A percentile compares a stretch with the other conserved stretches of the same genome.
Conservation (phyloP, 2,797 vertebrate species). For the Australoheros facetus region DNA sequence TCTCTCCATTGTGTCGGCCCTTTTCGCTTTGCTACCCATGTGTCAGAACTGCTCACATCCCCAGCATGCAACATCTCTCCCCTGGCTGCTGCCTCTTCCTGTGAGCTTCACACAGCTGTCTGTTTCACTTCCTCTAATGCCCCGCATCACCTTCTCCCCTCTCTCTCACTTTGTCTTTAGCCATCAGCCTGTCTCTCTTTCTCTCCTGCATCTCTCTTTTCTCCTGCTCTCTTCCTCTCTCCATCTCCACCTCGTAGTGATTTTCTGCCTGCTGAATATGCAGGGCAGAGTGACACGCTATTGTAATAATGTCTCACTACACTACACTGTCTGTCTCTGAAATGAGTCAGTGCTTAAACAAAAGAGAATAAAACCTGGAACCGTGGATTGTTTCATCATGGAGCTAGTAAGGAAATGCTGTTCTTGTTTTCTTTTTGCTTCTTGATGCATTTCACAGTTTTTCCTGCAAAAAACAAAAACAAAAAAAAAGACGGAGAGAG, state of each 20-base stretch:
- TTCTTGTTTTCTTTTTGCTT: background rate
- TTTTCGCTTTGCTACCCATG: slow-evolving; percentile 67
- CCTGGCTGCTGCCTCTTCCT: slow-evolving; percentile 76
- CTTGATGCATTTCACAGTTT: background rate
- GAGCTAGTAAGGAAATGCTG: background rate
- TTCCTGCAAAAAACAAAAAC: background rate
- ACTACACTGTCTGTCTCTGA: slow-evolving; percentile 23
- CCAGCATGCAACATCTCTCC: slow-evolving; percentile 67
- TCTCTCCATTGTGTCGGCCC: slow-evolving; percentile 60
- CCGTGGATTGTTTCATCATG: background rate
- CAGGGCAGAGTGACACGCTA: slow-evolving; percentile 61
- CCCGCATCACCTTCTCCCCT: slow-evolving; percentile 41
- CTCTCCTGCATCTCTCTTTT: background rate
- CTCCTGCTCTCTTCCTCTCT: slow-evolving; percentile 6
- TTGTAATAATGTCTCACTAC: slow-evolving; percentile 59
- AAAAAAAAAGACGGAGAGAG: background rate
- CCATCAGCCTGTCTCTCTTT: slow-evolving; percentile 52
- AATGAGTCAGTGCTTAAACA: slow-evolving; percentile 20
- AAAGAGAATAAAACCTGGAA: slow-evolving; percentile 2
- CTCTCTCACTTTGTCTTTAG: slow-evolving; percentile 66
- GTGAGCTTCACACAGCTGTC: slow-evolving; percentile 74
- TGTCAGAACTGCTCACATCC: slow-evolving; percentile 73
- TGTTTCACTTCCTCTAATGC: slow-evolving; percentile 55
- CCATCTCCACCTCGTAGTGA: slow-evolving; percentile 47
- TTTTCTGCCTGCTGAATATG: slow-evolving; percentile 71